These are phyloP conservation scores for Hassar affinis DNA, from an alignment of 2,113 vertebrate genomes.

Conservation along the genomic window DNA sequence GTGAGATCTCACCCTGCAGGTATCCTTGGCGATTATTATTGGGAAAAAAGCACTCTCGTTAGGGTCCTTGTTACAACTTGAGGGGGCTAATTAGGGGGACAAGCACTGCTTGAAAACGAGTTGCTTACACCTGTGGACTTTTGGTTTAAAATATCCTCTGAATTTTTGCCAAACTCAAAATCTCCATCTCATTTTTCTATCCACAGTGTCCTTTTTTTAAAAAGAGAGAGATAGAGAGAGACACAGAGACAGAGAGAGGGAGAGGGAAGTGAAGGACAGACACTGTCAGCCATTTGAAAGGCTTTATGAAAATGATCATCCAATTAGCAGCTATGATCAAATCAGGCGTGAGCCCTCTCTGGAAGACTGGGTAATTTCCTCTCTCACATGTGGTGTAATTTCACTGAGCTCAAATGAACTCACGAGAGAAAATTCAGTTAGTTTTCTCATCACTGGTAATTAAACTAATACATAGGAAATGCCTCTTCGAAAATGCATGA, in stretches of 20 bases:
- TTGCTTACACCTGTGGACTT: constrained; percentile 90
- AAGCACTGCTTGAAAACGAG: constrained; percentile 89
- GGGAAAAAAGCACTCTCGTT: constrained; percentile 90
- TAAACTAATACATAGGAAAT: constrained; percentile 92
- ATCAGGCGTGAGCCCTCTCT: constrained; percentile 84
- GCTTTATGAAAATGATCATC: constrained; percentile 94
- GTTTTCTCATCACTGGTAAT: constrained; percentile 95
- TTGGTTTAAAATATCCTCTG: constrained; percentile 80
- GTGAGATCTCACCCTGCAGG: constrained; percentile 90
- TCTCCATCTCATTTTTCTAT: constrained; percentile 64
- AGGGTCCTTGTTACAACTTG: constrained; percentile 81
- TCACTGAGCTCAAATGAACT: constrained; percentile 87
- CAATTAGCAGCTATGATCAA: constrained; percentile 95
- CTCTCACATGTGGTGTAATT: constrained; percentile 82
- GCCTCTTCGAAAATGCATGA: constrained; percentile 90
- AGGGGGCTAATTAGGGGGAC: constrained; percentile 94
- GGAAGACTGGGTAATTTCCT: constrained; percentile 84
- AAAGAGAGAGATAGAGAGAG: constrained; percentile 53
- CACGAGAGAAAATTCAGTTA: constrained; percentile 90
- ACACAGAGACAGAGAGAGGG: constrained; percentile 28
- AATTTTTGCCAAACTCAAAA: constrained; percentile 77
- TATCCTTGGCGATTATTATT: constrained; percentile 94
- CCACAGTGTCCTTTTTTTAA: constrained; percentile 80
- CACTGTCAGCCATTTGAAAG: constrained; percentile 89
- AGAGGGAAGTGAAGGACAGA: constrained; percentile 76